Base-by-base conservation (phyloP, 2,113 vertebrate genomes). In the Rutilus rutilus region DNA sequence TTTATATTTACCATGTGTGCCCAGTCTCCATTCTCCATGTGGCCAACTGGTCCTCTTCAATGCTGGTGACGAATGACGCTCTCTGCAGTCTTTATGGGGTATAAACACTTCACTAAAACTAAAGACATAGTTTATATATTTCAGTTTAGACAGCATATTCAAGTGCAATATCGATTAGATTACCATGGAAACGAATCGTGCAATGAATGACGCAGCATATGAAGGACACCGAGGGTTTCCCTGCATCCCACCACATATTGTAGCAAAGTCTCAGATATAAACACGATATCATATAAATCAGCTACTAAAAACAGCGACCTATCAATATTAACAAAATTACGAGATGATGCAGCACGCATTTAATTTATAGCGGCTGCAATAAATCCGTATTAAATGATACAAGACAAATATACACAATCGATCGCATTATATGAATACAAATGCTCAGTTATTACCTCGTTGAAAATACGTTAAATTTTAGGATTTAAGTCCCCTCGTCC, bases 1-100 rank as follows among this genome's bases (percentile, higher is more conserved):
- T 54, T 47, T 4, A 19, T 30, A 45, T 80, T 79, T 62, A 96
- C 96, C 96, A 95, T 95, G 94, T 96, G 95, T 91, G 94, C 93
- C 95, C 96, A 96, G 93, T 96, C 96, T 95, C 96, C 96, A 97
- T 97, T 96, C 95, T 97, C 95, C 96, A 97, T 96, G 93, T 94
- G 95, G 88, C 94, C 93, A 89, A 82, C 87, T 83, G 87, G 90
- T 60, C 65, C 59, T 30, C 77, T 82, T 74, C 79, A 54, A 25
- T 23, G 15, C 6, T 65, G 59, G 27, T 7, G 47, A 83, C 42
- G 27, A 67, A 73, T 54, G 19, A 14, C 75, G 45, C 10, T 71
- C 57, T 65, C 47, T 82, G 30, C 30, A 67, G 86, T 50, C 47
- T 45, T 69, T 76, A n/a, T 14, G 19, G 17, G 47, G 39, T 36